Base-by-base conservation (phyloP, 2,113 vertebrate genomes). In the Toxotes jaculatrix region DNA sequence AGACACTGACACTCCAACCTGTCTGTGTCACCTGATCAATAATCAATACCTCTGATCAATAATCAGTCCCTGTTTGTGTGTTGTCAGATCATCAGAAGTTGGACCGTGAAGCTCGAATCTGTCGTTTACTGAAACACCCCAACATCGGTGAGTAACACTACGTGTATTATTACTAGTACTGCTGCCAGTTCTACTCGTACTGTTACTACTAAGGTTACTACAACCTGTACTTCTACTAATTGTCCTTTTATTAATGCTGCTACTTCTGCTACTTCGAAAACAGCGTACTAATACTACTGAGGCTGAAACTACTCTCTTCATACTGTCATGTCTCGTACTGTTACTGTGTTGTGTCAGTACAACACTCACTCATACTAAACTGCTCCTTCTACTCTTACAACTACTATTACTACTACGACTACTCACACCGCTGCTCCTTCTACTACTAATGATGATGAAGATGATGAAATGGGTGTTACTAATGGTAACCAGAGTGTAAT, bases 101-200 rank as follows among this genome's bases (percentile, higher is more conserved):
- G 88, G 94, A 95, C 79, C 91, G 94, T 7, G 94, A 95, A 82
- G 94, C 93, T 70, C 88, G 94, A 73, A 95, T 95, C 88, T 94
- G 94, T 84, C 92, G 94, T 57, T 76, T 95, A 62, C 90, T 95
- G 61, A 95, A 95, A 68, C 94, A 95, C 47, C 86, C 93, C 12
- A 95, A 95, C 83, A 94, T 95, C 0, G 94, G 94, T 94, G 79
- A 94, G 93, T 91, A 69, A 12, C 16, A 5, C 62, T 66, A 7
- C 42, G 13, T 21, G 4, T 47, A 19, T 27, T 27, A 27, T 49
- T 61, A 12, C 42, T 21, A 5, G 8, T 75, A 32, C 19, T 0
- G 4, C 40, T 43, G 3, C 16, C 16, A 19, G 11, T 40, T 42
- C 59, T 40, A 17, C 10, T 40, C 31, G 11, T 27, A 11, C n/a